Evolutionary conservation across 2,113 vertebrate species (phyloP).

Genomic region (Corythoichthys haematopterus): DNA sequence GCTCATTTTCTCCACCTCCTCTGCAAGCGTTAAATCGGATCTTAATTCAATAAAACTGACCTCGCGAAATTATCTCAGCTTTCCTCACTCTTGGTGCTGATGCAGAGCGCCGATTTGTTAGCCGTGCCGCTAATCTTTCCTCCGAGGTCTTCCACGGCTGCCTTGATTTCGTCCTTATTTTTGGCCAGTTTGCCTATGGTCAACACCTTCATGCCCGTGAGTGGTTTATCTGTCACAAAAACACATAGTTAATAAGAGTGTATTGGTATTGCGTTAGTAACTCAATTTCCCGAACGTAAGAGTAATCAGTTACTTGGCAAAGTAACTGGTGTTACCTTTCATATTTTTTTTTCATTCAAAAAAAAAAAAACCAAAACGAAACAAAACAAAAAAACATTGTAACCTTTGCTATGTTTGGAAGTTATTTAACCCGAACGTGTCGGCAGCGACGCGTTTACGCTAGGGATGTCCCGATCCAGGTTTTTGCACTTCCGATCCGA

Average conservation of each 20-base stretch:
- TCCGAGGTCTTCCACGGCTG: constrained; percentile 81
- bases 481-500: too few relatives aligned
- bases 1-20: constrained; percentile 92
- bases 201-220: constrained; percentile 85
- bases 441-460: too few relatives aligned
- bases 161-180: constrained; percentile 91
- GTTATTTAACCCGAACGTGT: too few relatives aligned
- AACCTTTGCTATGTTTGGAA: too few relatives aligned
- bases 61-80: background rate
- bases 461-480: too few relatives aligned
- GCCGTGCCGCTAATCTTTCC: constrained; percentile 82
- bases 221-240: constrained; percentile 78
- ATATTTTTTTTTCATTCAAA: too few relatives aligned
- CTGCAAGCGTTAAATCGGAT: constrained; percentile 58
- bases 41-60: background rate
- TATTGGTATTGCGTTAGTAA: too few relatives aligned
- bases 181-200: constrained; percentile 83
- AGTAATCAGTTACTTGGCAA: too few relatives aligned
- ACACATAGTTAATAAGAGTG: background rate
- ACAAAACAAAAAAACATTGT: background rate
- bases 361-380: too few relatives aligned
- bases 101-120: constrained; percentile 84
- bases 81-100: constrained; percentile 88
- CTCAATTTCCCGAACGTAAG: too few relatives aligned
- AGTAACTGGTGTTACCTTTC: too few relatives aligned